A percentile compares a stretch with the other conserved stretches of the same genome.
Conservation (phyloP, 2,888 invertebrate genomes). For the Rhagium mordax region DNA sequence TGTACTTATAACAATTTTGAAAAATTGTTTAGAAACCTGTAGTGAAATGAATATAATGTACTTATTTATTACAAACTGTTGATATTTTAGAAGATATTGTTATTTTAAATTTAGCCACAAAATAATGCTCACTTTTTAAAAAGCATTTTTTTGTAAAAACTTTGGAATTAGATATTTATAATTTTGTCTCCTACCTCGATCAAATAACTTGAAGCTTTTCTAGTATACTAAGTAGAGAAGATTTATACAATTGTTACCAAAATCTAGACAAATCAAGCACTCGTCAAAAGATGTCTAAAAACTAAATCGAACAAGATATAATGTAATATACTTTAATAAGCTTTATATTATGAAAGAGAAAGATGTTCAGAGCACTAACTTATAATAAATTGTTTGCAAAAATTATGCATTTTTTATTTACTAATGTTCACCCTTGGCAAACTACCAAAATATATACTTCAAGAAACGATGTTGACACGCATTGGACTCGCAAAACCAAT, state of each 20-base stretch:
- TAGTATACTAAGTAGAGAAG: constrained; percentile 47
- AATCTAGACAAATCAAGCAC: constrained; percentile 54
- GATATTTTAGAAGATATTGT: constrained; percentile 49
- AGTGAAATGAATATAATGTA: constrained; percentile 46
- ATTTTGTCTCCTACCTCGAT: constrained; percentile 49
- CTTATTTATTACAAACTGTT: constrained; percentile 54
- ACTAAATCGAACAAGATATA: constrained; percentile 45
- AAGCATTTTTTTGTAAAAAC: constrained; percentile 28
- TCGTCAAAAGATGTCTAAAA: constrained; percentile 42
- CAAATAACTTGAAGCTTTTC: constrained; percentile 45
- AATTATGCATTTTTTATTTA: constrained; percentile 40
- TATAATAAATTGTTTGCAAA: constrained; percentile 61
- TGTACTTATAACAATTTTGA: constrained; percentile 38
- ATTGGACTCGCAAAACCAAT: too few species aligned
- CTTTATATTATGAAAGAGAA: constrained; percentile 57
- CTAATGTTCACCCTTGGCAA: too few species aligned
- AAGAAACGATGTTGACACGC: too few species aligned
- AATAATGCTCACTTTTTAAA: constrained; percentile 38
- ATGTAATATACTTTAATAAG: constrained; percentile 57
- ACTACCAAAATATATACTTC: too few species aligned
- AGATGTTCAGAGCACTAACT: constrained; percentile 59
- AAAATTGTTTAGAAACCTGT: constrained; percentile 39
- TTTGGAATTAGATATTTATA: constrained; percentile 26
- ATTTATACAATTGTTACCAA: constrained; percentile 50
- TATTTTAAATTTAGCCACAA: constrained; percentile 40